Base-by-base conservation (phyloP, 2,113 vertebrate genomes). In the Platysteira castanea region DNA sequence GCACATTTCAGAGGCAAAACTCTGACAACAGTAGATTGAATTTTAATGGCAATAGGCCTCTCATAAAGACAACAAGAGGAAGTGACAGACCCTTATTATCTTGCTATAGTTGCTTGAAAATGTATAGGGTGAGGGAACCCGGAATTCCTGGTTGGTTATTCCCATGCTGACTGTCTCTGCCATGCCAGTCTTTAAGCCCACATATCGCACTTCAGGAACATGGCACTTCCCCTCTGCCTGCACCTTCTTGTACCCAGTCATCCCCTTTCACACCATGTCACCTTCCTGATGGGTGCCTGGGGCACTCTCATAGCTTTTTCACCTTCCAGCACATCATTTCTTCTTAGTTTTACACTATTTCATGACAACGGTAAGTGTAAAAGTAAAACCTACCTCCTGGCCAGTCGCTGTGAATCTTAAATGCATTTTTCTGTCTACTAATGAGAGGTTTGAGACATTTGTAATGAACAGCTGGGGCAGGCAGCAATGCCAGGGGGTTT, bases 401-500 rank as follows among this genome's bases (percentile, higher is more conserved):
- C 15, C 11, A 16, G 5, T 17, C 8, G 44, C 54, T 92, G 33
- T 64, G n/a, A 64, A 53, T 20, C 44, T 64, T 24, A 67, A 59
- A 74, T 4, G 2, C 0, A 1, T 27, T 77, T 91, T 92, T 73
- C 37, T 70, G 9, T 33, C 30, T 23, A n/a, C 30, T 83, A 30
- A 27, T 60, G 30, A 31, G 41, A 73, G 4, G 12, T 56, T 80
- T 79, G 9, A 22, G 18, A 5, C 18, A 0, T 56, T 53, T 59
- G n/a, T 1, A 11, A 39, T 12, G 2, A 35, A 49, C 21, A 24
- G 13, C 15, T 47, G 27, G 33, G 10, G 18, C 24, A 52, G 26
- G 16, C 0, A 0, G 15, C 20, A 71, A 33, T 39, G 12, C 33
- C 7, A 27, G 10, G 1, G 2, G 6, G 8, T 54, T 92, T 42